phyloP scores from a whole-genome alignment of 2,797 vertebrate species.

The Poeciliopsis presidionis region DNA sequence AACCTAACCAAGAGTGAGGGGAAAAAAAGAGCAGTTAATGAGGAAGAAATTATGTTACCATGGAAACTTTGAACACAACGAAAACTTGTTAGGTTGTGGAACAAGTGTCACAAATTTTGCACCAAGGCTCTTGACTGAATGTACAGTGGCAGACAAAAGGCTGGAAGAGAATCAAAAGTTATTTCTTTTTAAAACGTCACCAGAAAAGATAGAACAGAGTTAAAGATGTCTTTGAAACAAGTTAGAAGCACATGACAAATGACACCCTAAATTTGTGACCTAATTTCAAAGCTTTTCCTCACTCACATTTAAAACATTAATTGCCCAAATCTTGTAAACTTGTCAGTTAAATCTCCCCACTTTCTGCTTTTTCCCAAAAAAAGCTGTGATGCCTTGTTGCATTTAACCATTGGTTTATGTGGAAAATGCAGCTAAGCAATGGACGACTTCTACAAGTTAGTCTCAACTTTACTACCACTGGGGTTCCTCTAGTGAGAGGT shows the following conservation, averaged over 20 bases:
- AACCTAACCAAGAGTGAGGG: constrained; percentile 31
- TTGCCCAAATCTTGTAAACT: not conserved
- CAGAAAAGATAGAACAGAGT: constrained; percentile 7
- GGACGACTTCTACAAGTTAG: not conserved
- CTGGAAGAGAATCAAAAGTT: constrained; percentile 28
- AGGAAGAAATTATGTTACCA: constrained; percentile 68
- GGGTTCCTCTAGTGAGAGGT: constrained; percentile 6
- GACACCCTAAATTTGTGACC: constrained; percentile 8
- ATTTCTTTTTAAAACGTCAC: constrained; percentile 24
- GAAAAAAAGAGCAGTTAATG: constrained; percentile 61
- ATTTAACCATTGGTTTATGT: constrained; percentile 13
- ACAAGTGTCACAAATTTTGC: constrained; percentile 41
- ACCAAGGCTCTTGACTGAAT: constrained; percentile 56
- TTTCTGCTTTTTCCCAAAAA: constrained; percentile 1
- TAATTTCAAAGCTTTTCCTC: not conserved
- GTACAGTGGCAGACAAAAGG: constrained; percentile 35
- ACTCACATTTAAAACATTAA: not conserved
- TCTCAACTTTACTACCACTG: constrained; percentile 1
- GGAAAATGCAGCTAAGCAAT: constrained; percentile 24
- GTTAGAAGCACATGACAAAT: not conserved
- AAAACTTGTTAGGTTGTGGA: constrained; percentile 57
- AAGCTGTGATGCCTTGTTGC: constrained; percentile 17
- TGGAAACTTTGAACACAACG: constrained; percentile 66
- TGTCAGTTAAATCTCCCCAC: not conserved
- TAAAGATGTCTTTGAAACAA: constrained; percentile 4